Base-by-base conservation (phyloP, 2,113 vertebrate species). In the Lipophrys pholis region DNA sequence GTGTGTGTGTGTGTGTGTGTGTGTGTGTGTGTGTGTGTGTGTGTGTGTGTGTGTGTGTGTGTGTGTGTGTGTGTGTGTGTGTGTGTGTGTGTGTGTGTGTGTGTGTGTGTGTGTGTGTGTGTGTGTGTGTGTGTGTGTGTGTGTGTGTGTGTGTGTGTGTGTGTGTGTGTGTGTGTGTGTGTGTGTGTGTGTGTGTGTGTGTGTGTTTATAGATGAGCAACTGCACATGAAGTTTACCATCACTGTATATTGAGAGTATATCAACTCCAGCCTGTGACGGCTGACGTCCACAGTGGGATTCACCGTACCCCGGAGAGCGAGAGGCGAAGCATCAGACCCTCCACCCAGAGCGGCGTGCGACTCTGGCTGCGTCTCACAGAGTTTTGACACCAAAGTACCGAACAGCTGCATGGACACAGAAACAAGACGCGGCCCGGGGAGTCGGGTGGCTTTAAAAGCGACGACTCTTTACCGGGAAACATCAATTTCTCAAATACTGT, bases 211-310 rank as follows among this genome's bases (percentile, higher is more conserved):
- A n/a, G n/a, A n/a, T n/a, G n/a, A n/a, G n/a, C n/a, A n/a, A n/a
- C 84, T 87, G 80, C 69, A 6, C 62, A 51, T 17, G 40, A 64
- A 76, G 55, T 68, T 73, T 79, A 8, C 79, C 77, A 54, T 81
- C 58, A 0, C 48, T 56, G 40, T 67, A 61, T 14, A 16, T 59
- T 42, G 60, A 11, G 41, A 42, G 1, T 51, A 14, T 48, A 30
- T 3, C 41, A 57, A 9, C 54, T 59, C 70, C 74, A 68, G 2
- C 41, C 11, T 40, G 3, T 48, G 10, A 68, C 50, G 69, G 30
- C 54, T 35, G 41, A 49, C 15, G 39, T 36, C 42, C 52, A 51
- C 0, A 12, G 10, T 41, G 62, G 43, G 57, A 35, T 5, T 43
- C 16, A 0, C 42, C 68, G 41, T 59, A 73, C 64, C 71, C 58